A percentile compares a stretch with the other conserved stretches of the same genome.
These are phyloP conservation scores for Parus major DNA, from an alignment of 2,113 vertebrate species.

Conservation along the genomic window DNA sequence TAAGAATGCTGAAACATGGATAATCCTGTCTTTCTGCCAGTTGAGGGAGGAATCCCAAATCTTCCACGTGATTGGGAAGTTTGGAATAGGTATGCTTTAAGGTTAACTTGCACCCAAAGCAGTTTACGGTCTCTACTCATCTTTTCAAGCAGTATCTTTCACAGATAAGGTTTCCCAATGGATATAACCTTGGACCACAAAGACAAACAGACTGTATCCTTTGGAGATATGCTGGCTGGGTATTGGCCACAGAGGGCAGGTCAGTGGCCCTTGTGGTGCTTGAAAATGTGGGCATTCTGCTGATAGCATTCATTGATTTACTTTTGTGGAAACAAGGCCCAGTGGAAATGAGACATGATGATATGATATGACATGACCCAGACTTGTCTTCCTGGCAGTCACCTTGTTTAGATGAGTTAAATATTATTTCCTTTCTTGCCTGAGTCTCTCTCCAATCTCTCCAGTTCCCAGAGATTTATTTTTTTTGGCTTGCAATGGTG, in stretches of 20 bases:
- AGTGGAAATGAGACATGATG: background rate
- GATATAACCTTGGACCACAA: conserved; percentile 20
- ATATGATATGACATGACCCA: conserved; percentile 11
- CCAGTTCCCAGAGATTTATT: background rate
- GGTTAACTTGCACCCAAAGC: background rate
- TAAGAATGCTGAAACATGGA: background rate
- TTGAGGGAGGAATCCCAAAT: background rate
- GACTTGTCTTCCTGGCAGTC: conserved; percentile 24
- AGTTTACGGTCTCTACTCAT: background rate
- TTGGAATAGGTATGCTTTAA: background rate
- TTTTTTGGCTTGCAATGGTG: background rate
- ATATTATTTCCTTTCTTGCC: conserved; percentile 37
- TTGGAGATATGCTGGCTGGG: background rate
- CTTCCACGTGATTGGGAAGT: background rate
- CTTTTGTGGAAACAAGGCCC: conserved; percentile 5
- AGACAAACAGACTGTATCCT: conserved; percentile 5
- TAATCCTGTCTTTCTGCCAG: background rate
- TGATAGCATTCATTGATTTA: conserved; percentile 30
- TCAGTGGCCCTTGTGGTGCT: background rate
- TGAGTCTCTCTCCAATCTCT: background rate
- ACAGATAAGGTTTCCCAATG: conserved; percentile 41
- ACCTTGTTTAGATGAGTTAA: conserved; percentile 27
- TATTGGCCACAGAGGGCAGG: background rate
- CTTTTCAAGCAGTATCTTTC: background rate
- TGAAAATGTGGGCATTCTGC: conserved; percentile 27